Percentiles rank a stretch among this genome's conserved stretches.
These are phyloP conservation scores for Dicaeum eximium DNA, from an alignment of 2,113 vertebrate genomes.

Conservation along the genomic window DNA sequence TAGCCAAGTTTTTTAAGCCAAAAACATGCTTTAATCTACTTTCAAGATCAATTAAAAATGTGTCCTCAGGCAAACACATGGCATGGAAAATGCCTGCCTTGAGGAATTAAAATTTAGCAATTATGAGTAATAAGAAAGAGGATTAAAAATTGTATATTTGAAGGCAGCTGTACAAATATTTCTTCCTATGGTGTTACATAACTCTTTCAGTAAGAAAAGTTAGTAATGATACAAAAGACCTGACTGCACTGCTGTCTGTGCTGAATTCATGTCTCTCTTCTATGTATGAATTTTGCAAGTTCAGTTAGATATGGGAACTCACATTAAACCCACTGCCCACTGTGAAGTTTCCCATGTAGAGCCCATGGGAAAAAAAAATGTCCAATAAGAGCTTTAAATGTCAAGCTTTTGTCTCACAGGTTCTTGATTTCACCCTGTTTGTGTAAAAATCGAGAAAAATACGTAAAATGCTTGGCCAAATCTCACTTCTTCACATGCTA, in stretches of 20 bases:
- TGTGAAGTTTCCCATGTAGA: background rate
- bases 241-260: background rate
- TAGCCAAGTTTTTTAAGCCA: constrained; percentile 16
- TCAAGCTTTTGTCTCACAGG: background rate
- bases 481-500: background rate
- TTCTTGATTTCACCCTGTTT: background rate
- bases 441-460: background rate
- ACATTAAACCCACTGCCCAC: background rate
- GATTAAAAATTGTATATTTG: background rate
- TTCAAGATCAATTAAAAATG: constrained; percentile 52
- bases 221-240: background rate
- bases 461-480: background rate
- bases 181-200: background rate
- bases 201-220: background rate
- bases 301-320: background rate
- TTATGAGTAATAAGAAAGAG: background rate
- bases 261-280: background rate
- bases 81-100: background rate
- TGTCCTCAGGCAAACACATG: constrained; percentile 1
- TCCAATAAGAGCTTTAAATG: background rate
- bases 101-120: background rate
- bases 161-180: background rate
- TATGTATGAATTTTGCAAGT: background rate
- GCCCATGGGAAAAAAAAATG: background rate
- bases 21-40: constrained; percentile 25